Conservation (phyloP, 2,888 invertebrate genomes). For the Catocala sponsa region DNA sequence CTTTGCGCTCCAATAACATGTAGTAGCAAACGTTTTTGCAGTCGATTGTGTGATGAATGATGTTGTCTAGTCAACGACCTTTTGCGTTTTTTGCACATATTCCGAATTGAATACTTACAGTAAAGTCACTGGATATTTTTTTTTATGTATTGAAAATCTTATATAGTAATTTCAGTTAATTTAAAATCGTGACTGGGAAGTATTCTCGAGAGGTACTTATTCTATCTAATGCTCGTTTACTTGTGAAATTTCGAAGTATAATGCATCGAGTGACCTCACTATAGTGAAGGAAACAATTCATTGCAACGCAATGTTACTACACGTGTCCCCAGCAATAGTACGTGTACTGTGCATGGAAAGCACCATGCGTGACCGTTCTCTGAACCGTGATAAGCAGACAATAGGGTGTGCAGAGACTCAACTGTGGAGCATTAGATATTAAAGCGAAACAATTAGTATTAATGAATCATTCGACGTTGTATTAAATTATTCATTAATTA, state of each 20-base stretch:
- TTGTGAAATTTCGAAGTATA: constrained; percentile 18
- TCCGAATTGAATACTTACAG: neutral
- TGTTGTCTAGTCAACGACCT: constrained; percentile 38
- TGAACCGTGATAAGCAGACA: constrained; percentile 76
- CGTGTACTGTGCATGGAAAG: constrained; percentile 59
- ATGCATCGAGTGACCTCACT: constrained; percentile 36
- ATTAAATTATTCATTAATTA: constrained; percentile 2
- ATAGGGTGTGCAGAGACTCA: constrained; percentile 48
- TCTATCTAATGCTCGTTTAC: constrained; percentile 1
- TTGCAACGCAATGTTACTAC: constrained; percentile 41
- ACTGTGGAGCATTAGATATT: constrained; percentile 35
- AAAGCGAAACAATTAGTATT: constrained; percentile 22
- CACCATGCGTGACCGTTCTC: constrained; percentile 79
- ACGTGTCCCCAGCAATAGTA: constrained; percentile 36
- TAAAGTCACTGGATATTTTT: neutral
- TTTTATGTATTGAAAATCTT: neutral
- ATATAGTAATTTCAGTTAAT: constrained; percentile 11
- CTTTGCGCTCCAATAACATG: constrained; percentile 79
- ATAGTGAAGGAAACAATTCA: constrained; percentile 30
- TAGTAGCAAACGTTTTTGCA: constrained; percentile 39
- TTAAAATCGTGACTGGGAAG: constrained; percentile 12
- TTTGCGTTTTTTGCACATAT: constrained; percentile 31
- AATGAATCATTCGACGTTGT: constrained; percentile 27
- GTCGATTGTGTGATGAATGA: constrained; percentile 34
- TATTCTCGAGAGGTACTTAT: neutral